Conservation (phyloP, 2,113 vertebrate species). For the Hemicordylus capensis region DNA sequence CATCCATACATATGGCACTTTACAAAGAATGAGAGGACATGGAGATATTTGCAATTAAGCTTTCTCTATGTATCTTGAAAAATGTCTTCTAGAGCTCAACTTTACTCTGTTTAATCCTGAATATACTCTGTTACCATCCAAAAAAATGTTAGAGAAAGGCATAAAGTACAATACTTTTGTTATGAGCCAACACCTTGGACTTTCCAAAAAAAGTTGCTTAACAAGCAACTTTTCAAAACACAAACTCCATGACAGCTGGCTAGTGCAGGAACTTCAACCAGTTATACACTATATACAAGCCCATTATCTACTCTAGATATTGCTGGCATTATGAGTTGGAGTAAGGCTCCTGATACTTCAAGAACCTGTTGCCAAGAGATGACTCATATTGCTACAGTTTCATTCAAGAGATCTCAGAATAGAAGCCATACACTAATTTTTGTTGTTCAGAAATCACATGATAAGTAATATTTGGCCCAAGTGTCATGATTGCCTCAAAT, state of each 20-base stretch:
- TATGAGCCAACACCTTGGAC: background rate
- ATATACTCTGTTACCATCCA: background rate
- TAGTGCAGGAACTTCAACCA: background rate
- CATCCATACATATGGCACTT: too few relatives aligned
- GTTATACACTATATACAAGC: background rate
- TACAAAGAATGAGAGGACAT: too few relatives aligned
- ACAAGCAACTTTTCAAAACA: background rate
- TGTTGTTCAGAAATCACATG: background rate
- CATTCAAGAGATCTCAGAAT: background rate
- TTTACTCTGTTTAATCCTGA: background rate
- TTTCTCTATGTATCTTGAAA: background rate
- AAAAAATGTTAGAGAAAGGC: background rate
- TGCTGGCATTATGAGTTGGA: slow-evolving; percentile 51
- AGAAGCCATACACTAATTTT: background rate
- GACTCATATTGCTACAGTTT: slow-evolving; percentile 19
- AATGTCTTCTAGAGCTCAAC: background rate
- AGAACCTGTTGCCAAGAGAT: slow-evolving; percentile 12
- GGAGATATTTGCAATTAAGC: background rate
- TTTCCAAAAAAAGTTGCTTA: background rate
- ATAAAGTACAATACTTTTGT: background rate
- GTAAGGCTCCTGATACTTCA: slow-evolving; percentile 2
- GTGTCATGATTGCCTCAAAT: background rate
- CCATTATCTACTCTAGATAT: background rate
- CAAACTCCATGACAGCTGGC: background rate
- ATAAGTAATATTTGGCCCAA: background rate